Base-by-base conservation (phyloP, 2,888 invertebrate genomes). In the Hipparchia semele region DNA sequence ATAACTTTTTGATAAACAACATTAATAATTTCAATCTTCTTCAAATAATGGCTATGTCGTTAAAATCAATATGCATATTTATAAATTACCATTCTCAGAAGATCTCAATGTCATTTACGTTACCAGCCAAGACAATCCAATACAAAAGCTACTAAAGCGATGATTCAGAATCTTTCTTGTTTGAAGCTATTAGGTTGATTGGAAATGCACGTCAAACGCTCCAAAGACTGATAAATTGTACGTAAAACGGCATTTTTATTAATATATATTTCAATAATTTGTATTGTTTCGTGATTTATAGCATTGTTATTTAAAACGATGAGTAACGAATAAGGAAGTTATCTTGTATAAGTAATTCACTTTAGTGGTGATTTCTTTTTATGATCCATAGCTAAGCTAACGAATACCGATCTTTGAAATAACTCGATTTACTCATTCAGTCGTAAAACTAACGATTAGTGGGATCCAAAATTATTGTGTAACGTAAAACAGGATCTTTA, bases 161-260 rank as follows among this genome's bases (percentile, higher is more conserved):
- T 73, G 75, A 75, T 61, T 68, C 74, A 72, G 67, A 9, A 60
- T 70, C 59, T 68, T 67, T 62, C 68, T 73, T 64, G 62, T 75
- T 54, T 23, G 61, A 70, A 70, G 68, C 70, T 70, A 73, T 75
- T 73, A 65, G 68, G 64, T 70, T 65, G 70, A 75, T 75, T 75
- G 60, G 75, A 75, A 73, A 71, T 73, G 75, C 73, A 62, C 73
- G 64, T 75, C 73, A 73, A 75, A 73, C 67, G 49, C 54, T 68
- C 68, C n/a, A 62, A 60, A 61, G 49, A 10, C 13, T 4, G 60
- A 54, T 51, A 59, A 70, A 70, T 72, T 67, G 54, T 23, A 74
- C 64, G 53, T 72, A 61, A 67, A 67, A 70, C 46, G 70, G 58
- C 39, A n/a, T 49, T 54, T 61, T 61, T 59, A 66, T 53, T 66